phyloP scores from a whole-genome alignment of 2,797 vertebrate genomes.

The Sebastes taczanowskii region DNA sequence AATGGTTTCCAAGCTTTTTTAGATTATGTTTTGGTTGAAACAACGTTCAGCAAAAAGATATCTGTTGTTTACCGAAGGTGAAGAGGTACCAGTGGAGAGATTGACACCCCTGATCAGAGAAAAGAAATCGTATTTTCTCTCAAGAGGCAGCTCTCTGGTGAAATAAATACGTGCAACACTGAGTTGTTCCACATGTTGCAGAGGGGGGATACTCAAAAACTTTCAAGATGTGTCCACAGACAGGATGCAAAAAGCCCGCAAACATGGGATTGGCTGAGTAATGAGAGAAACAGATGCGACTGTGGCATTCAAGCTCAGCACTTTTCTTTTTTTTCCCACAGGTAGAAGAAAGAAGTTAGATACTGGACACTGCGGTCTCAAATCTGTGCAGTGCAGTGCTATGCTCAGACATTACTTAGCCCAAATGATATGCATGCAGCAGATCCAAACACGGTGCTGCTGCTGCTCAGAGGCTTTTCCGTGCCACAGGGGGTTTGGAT shows the following conservation, averaged over 20 bases:
- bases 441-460: background rate
- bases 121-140: background rate
- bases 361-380: background rate
- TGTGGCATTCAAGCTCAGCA: constrained; percentile 12
- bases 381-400: background rate
- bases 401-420: background rate
- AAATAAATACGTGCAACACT: background rate
- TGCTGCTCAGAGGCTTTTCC: constrained; percentile 24
- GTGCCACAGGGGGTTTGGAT: constrained; percentile 31
- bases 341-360: background rate
- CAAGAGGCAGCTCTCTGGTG: background rate
- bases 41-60: background rate
- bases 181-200: background rate
- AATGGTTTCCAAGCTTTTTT: background rate
- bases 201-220: background rate
- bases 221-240: constrained; percentile 13
- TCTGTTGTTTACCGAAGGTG: background rate
- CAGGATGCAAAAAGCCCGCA: constrained; percentile 54
- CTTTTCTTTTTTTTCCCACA: background rate
- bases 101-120: background rate
- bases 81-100: background rate
- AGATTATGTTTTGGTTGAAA: background rate
- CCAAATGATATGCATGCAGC: constrained; percentile 8
- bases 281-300: constrained; percentile 71
- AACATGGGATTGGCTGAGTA: constrained; percentile 43